Evolutionary conservation across 2,797 vertebrate species (phyloP).

Genomic region (Argyrosomus regius): DNA sequence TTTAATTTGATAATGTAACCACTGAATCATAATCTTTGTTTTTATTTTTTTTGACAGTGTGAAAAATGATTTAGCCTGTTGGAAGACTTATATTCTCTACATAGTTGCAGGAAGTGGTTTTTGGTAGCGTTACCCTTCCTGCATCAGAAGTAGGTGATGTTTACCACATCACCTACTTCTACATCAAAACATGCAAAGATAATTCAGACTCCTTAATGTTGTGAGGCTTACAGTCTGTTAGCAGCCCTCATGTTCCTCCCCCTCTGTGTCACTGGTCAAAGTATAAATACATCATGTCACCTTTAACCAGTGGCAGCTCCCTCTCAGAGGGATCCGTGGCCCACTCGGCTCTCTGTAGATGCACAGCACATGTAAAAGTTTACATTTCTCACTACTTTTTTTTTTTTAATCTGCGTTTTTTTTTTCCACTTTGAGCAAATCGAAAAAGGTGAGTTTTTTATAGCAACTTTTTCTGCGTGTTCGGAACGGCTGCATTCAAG

Average conservation of each 20-base stretch:
- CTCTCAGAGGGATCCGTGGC: constrained; percentile 70
- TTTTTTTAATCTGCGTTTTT: constrained; percentile 14
- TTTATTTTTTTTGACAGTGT: not conserved
- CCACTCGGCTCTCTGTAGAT: constrained; percentile 34
- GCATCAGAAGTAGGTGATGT: not conserved
- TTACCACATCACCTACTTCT: too few relatives aligned
- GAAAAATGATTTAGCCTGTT: not conserved
- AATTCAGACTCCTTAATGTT: not conserved
- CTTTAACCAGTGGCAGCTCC: constrained; percentile 81
- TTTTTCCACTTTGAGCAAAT: not conserved
- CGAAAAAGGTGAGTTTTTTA: constrained; percentile 16
- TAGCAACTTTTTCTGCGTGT: constrained; percentile 35
- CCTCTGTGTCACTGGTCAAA: constrained; percentile 82
- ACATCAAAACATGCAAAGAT: not conserved
- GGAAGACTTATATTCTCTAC: not conserved
- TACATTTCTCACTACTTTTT: not conserved
- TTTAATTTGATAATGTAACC: constrained; percentile 7
- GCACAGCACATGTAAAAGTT: constrained; percentile 56
- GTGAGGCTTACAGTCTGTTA: constrained; percentile 30
- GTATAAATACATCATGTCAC: constrained; percentile 89
- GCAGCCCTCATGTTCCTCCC: constrained; percentile 70
- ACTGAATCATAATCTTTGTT: too few relatives aligned
- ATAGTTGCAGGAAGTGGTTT: not conserved
- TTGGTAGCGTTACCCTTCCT: not conserved
- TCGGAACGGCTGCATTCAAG: constrained; percentile 79